These are phyloP conservation scores for Embidobia sp. DNA, from an alignment of 2,888 invertebrate genomes.

Conservation along the genomic window DNA sequence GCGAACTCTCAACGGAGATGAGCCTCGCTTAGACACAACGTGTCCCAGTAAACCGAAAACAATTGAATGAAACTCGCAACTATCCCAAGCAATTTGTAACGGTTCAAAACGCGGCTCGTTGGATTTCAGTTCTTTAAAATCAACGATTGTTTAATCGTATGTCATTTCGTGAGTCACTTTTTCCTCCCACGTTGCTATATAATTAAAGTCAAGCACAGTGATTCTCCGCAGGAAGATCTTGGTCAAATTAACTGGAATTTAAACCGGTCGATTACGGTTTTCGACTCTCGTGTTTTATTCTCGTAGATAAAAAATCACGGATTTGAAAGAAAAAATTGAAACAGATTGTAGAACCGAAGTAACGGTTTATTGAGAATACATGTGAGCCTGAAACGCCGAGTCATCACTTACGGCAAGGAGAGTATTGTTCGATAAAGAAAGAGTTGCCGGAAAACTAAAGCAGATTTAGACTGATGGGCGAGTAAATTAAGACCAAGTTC, in stretches of 20 bases:
- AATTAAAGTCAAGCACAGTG: no score
- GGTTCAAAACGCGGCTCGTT: no score
- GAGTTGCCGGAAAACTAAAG: constrained; percentile 6
- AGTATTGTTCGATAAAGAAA: constrained; percentile 4
- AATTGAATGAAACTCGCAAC: no score
- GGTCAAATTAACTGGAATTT: constrained; percentile 19
- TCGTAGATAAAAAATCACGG: constrained; percentile 8
- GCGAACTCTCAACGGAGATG: no score
- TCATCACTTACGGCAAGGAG: constrained; percentile 1
- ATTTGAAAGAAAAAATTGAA: constrained; percentile 25
- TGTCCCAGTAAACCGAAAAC: no score
- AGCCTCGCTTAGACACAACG: no score
- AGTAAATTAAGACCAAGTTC: neutral
- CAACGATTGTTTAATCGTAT: no score
- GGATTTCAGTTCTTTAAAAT: no score
- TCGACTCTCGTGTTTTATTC: constrained; percentile 18
- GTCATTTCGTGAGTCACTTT: no score
- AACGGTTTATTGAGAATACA: constrained; percentile 28
- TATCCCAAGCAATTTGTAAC: no score
- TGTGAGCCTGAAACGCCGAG: constrained; percentile 17
- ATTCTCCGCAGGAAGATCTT: no score
- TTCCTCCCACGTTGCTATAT: no score
- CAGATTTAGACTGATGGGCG: neutral
- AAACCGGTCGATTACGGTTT: constrained; percentile 19
- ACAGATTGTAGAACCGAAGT: constrained; percentile 27